Conservation (phyloP, 2,113 vertebrate genomes). For the Crotalus viridis region DNA sequence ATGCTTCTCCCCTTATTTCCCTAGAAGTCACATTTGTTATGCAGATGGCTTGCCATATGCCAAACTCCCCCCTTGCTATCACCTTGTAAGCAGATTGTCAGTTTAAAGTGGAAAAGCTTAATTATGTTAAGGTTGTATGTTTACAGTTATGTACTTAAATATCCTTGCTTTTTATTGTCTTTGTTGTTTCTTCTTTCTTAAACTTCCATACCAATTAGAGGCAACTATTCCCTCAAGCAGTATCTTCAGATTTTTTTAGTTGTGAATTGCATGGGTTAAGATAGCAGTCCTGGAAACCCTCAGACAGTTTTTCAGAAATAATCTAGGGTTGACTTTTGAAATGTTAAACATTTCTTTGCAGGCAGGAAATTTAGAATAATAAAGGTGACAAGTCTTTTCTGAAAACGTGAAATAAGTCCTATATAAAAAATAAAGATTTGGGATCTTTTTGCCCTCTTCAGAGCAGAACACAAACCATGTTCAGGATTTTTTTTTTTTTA, state of each 20-base stretch:
- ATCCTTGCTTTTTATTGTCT: constrained; percentile 61
- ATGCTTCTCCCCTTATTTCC: background rate
- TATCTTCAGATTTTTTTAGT: background rate
- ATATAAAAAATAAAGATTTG: background rate
- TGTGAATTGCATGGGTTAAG: background rate
- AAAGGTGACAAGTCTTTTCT: background rate
- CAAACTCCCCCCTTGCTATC: constrained; percentile 59
- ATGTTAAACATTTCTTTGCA: too few relatives aligned
- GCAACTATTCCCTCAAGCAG: background rate
- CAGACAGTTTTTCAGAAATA: background rate
- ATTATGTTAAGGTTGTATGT: constrained; percentile 69
- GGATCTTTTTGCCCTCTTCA: background rate
- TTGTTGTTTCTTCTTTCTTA: constrained; percentile 54
- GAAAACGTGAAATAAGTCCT: background rate
- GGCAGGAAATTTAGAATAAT: background rate
- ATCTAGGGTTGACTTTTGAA: background rate
- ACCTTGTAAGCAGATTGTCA: constrained; percentile 75
- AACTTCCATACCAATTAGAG: constrained; percentile 65
- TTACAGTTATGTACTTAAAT: constrained; percentile 74
- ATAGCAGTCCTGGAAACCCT: background rate
- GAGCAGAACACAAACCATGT: background rate
- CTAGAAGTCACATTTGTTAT: background rate
- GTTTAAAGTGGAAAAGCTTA: constrained; percentile 75
- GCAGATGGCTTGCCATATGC: constrained; percentile 77
- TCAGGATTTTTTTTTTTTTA: background rate